Conservation (phyloP, 2,113 vertebrate genomes). For the Thunnus maccoyii region DNA sequence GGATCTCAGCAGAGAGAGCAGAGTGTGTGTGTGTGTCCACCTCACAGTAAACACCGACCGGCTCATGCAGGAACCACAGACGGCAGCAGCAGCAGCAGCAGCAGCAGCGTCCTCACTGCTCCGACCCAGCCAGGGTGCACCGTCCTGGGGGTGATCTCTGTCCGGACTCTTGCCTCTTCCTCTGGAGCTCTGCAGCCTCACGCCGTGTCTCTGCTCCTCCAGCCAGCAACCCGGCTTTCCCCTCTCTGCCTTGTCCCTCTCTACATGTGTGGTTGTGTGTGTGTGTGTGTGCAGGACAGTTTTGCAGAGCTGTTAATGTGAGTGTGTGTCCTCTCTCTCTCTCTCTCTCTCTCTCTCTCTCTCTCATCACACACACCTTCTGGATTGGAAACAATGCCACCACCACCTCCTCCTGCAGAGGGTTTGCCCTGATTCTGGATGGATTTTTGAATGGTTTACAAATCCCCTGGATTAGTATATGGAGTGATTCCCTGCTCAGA, state of each 20-base stretch:
- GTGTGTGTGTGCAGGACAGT: conserved; percentile 11
- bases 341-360: too few relatives aligned
- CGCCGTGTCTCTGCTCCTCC: not conserved
- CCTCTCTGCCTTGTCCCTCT: not conserved
- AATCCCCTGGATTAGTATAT: conserved; percentile 47
- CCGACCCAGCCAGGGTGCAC: conserved; percentile 4
- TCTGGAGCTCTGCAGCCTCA: conserved; percentile 12
- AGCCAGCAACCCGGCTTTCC: not conserved
- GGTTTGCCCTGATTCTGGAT: not conserved
- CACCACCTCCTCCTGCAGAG: conserved; percentile 21
- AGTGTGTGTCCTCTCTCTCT: too few relatives aligned
- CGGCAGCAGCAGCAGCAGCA: conserved; percentile 3
- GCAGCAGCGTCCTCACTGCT: conserved; percentile 2
- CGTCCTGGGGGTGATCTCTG: conserved; percentile 2
- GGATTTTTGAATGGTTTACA: conserved; percentile 58
- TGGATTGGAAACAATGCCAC: conserved; percentile 38
- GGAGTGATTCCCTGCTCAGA: conserved; percentile 16
- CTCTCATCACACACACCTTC: not conserved
- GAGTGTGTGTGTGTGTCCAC: not conserved
- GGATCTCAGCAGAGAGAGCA: conserved; percentile 21
- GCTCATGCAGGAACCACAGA: not conserved
- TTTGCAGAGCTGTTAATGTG: conserved; percentile 19
- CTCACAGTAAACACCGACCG: not conserved
- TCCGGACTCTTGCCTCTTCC: not conserved
- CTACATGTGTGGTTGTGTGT: not conserved